A percentile compares a stretch with the other conserved stretches of the same genome.
Conservation (phyloP, 2,888 invertebrate genomes). For the Lochmaea capreae region DNA sequence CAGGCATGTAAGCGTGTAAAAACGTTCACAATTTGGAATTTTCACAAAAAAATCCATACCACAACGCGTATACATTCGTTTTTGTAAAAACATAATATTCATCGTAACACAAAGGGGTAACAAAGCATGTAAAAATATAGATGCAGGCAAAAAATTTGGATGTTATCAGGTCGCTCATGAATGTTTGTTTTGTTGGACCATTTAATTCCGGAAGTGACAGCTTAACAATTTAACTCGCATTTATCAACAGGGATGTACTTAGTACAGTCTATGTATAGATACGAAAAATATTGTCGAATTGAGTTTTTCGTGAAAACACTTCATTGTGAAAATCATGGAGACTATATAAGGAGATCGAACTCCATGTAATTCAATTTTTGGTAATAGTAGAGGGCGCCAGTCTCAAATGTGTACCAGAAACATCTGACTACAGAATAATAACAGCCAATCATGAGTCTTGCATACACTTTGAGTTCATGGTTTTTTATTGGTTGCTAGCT, state of each 20-base stretch:
- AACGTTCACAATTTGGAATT: neutral
- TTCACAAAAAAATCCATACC: constrained; percentile 8
- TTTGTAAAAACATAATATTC: constrained; percentile 22
- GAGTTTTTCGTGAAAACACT: too few species aligned
- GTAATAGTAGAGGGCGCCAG: too few species aligned
- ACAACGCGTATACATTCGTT: constrained; percentile 7
- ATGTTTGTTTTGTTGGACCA: constrained; percentile 21
- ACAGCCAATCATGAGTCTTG: too few species aligned
- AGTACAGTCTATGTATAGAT: neutral
- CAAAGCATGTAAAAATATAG: constrained; percentile 25
- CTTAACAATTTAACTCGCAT: constrained; percentile 22
- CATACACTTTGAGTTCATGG: too few species aligned
- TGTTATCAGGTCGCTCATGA: constrained; percentile 25
- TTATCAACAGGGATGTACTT: neutral
- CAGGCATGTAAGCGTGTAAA: neutral
- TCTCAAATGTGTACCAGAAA: too few species aligned
- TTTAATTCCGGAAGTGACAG: constrained; percentile 33
- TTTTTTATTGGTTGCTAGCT: too few species aligned
- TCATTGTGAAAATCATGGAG: too few species aligned
- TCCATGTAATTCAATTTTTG: too few species aligned
- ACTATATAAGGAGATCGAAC: too few species aligned
- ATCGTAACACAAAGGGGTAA: constrained; percentile 20
- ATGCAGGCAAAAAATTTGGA: constrained; percentile 2
- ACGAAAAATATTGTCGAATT: too few species aligned
- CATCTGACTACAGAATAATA: too few species aligned